Base-by-base conservation (phyloP, 2,888 invertebrate genomes). In the Alitta virens region DNA sequence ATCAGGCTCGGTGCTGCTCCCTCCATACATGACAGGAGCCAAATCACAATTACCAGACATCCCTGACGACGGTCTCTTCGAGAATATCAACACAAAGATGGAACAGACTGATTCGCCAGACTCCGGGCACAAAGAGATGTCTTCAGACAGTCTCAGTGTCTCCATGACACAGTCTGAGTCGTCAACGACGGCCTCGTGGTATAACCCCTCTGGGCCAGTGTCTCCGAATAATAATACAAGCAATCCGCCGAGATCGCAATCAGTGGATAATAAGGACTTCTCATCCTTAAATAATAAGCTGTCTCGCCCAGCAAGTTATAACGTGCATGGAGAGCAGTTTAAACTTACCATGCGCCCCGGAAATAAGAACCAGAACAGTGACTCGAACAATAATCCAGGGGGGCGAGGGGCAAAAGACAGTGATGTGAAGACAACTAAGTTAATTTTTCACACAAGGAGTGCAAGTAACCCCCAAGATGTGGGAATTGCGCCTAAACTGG, bases 101-200 rank as follows among this genome's bases (percentile, higher is more conserved):
- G 65, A 55, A 12, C 50, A 55, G 42, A 58, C 63, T n/a, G 80
- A 78, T 53, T 79, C 79, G 12, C 80, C 80, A 1, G 80, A 80
- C 69, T 78, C 78, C 60, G 80, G 80, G 16, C 80, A 79, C 67
- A 72, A 73, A 40, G 79, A 80, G 68, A 80, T 80, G 80, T 79
- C 78, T 14, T 75, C 76, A 26, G 67, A 68, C 56, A 66, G 62
- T 27, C 59, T 66, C 26, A 33, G 43, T 1, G 42, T 57, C 33
- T 57, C 52, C 57, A 27, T 58, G 33, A 40, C 50, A 24, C 62
- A 62, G 23, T 27, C 42, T 2, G 55, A 49, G 21, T 26, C 25
- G 3, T 33, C 33, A 5, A 33, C 33, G 7, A 3, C 43, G 12
- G 25, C 56, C 42, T 14, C 43, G 1, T 64, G 64, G 64, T 64